These are phyloP conservation scores for Apis laboriosa DNA, from an alignment of 1,140 invertebrate genomes.

Conservation along the genomic window DNA sequence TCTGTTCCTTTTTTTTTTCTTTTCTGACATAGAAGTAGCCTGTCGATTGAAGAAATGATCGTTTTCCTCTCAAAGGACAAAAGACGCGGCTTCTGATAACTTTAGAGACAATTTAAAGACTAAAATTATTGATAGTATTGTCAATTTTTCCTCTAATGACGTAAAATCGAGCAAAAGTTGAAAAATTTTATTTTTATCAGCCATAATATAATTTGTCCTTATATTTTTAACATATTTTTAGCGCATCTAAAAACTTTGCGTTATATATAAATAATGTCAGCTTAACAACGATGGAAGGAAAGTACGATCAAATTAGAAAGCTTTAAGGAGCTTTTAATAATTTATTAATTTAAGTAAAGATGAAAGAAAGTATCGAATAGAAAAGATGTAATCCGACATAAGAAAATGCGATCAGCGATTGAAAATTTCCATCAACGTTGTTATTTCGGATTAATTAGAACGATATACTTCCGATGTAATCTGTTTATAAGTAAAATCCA, in stretches of 20 bases:
- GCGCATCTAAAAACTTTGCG: not conserved
- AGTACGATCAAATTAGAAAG: not conserved
- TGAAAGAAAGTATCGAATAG: not conserved
- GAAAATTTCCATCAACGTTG: too few relatives aligned
- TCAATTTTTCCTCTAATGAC: not conserved
- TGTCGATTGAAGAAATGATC: slow-evolving; percentile 57
- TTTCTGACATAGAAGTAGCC: slow-evolving; percentile 58
- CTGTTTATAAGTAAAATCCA: too few relatives aligned
- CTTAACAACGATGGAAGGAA: not conserved
- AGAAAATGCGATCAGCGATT: not conserved
- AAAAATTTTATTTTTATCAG: not conserved
- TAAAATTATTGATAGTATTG: slow-evolving; percentile 32
- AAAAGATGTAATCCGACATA: not conserved
- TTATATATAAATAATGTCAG: not conserved
- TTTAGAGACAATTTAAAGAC: slow-evolving; percentile 59
- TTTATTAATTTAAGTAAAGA: not conserved
- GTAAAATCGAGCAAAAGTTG: not conserved
- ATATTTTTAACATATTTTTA: too few relatives aligned
- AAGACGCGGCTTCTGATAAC: slow-evolving; percentile 57
- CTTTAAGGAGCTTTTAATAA: not conserved
- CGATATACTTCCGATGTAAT: too few relatives aligned
- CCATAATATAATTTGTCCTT: not conserved
- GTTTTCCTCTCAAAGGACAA: slow-evolving; percentile 51
- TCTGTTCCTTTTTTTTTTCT: not conserved
- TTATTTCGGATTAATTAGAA: too few relatives aligned